Evolutionary conservation across 2,113 vertebrate genomes (phyloP).

Genomic region (Corvus moneduloides): DNA sequence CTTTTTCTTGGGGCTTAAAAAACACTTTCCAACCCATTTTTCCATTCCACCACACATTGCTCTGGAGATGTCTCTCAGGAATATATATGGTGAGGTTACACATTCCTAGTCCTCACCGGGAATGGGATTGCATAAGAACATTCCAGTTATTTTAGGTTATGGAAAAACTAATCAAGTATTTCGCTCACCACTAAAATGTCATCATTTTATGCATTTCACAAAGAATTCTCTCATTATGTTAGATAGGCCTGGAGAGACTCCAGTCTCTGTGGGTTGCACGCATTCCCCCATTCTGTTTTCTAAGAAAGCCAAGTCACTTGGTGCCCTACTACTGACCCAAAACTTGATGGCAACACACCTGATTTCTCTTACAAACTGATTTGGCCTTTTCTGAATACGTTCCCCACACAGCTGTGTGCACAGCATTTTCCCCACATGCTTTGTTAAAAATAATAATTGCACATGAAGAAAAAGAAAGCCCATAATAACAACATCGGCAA

Average conservation of each 20-base stretch:
- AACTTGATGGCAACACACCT: slow-evolving; percentile 32
- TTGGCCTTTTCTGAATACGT: background rate
- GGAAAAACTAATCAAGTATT: slow-evolving; percentile 39
- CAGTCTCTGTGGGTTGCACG: slow-evolving; percentile 10
- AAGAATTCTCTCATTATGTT: slow-evolving; percentile 50
- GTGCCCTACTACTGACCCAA: slow-evolving; percentile 42
- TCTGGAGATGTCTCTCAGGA: background rate
- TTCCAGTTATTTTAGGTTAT: slow-evolving; percentile 38
- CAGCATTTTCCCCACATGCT: background rate
- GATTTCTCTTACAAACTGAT: slow-evolving; percentile 23
- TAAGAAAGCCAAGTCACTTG: background rate
- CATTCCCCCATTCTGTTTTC: background rate
- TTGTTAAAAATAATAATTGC: background rate
- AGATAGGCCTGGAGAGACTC: slow-evolving; percentile 52
- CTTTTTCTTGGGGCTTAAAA: background rate
- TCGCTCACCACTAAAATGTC: slow-evolving; percentile 45
- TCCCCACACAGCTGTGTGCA: background rate
- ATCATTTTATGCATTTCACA: slow-evolving; percentile 37
- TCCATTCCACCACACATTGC: background rate
- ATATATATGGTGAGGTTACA: background rate
- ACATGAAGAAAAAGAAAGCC: background rate
- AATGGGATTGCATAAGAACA: background rate
- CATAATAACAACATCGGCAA: background rate
- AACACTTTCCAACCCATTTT: background rate
- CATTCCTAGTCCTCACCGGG: background rate